Evolutionary conservation across 2,113 vertebrate genomes (phyloP), one percentile per base, ranked within the genome.

Genomic region (Psephotus haematonotus): DNA sequence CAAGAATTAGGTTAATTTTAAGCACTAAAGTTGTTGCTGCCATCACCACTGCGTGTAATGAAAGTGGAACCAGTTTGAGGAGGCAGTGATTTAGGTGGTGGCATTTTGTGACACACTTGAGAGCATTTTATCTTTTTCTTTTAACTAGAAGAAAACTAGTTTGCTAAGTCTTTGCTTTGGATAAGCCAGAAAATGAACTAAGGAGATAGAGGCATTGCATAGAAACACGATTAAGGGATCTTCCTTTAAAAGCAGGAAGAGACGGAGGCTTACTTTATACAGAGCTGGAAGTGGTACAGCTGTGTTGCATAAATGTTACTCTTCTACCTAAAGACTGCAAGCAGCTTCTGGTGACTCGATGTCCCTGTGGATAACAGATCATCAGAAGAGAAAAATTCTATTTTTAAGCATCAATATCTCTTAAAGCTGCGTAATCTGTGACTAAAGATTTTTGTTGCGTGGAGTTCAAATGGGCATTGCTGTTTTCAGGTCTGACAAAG

Each of bases 131-230:
- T 70, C 37, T 76, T 22, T 63, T 69, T 62, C 19, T 71, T 72
- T 97, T 88, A 78, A 97, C 68, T 95, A 96, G 92, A 89, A 93
- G 47, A 94, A 77, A 93, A 82, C 87, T 97, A 94, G 84, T 87
- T 87, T 67, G 97, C 96, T 96, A 98, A 98, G 98, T 98, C 97
- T 99, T 99, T 99, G 98, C 98, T 99, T 98, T 99, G 98, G 82
- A 93, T 80, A 93, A 77, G 49, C 82, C 82, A 67, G 92, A 67
- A 64, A n/a, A 35, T n/a, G 11, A 74, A 39, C 46, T 10, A 37
- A 63, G 43, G 65, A 11, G 43, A 22, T 84, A 28, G 8, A 77
- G 46, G 39, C 47, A 49, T 53, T 67, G 44, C 28, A 64, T 19
- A n/a, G 44, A 69, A 88, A 82, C 68, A 39, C 15, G 67, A 82